Evolutionary conservation across 2,113 vertebrate species (phyloP).

Genomic region (Bujurquina vittata): DNA sequence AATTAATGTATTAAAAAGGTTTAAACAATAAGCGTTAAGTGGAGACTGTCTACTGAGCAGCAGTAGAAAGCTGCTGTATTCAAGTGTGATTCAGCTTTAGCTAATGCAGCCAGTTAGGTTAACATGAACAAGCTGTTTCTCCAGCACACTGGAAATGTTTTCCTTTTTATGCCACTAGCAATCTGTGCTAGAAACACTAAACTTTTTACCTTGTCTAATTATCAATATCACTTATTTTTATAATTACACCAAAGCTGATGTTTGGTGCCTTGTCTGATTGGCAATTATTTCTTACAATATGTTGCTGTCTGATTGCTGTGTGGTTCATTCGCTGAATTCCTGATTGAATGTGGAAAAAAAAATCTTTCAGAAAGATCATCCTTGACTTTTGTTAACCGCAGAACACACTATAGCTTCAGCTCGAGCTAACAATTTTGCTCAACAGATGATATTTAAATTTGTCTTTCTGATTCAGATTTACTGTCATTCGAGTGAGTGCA

Average conservation of each 20-base stretch:
- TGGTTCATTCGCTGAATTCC: background rate
- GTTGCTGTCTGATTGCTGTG: background rate
- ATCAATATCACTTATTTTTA: background rate
- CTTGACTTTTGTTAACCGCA: background rate
- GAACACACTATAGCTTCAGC: background rate
- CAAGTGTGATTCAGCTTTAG: background rate
- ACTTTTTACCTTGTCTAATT: slow-evolving; percentile 11
- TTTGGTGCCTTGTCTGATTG: background rate
- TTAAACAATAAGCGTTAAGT: background rate
- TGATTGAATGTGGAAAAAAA: background rate
- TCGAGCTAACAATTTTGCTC: background rate
- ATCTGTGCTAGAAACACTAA: background rate
- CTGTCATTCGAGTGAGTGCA: background rate
- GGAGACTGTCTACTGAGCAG: background rate
- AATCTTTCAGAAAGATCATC: background rate
- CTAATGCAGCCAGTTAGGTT: background rate
- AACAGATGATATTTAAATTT: slow-evolving; percentile 4
- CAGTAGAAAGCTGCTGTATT: background rate
- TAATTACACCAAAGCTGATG: background rate
- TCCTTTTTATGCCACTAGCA: background rate
- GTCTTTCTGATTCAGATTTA: background rate
- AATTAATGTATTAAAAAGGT: background rate
- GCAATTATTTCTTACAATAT: slow-evolving; percentile 24
- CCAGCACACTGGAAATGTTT: background rate
- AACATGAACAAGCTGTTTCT: slow-evolving; percentile 22